phyloP scores from a whole-genome alignment of 2,888 invertebrate genomes.

The Plemyria rubiginata region DNA sequence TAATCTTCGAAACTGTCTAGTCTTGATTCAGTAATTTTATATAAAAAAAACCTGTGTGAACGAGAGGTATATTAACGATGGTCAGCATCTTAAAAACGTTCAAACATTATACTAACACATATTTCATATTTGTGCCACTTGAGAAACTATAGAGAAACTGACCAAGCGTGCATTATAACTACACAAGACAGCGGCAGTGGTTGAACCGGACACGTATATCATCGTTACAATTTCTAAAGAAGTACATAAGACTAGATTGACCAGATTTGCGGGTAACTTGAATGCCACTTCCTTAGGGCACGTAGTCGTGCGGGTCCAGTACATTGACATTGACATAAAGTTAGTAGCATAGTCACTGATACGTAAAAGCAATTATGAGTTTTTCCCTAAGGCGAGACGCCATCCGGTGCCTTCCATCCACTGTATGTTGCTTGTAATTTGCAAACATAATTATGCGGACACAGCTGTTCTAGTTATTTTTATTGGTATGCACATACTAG shows the following conservation, averaged over 20 bases:
- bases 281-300: slow-evolving; percentile 53
- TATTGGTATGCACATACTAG: no score
- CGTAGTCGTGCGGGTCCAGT: slow-evolving; percentile 19
- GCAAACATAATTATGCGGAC: slow-evolving; percentile 26
- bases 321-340: slow-evolving; percentile 32
- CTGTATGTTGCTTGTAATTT: slow-evolving; percentile 46
- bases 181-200: slow-evolving; percentile 4
- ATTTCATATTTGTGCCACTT: background rate
- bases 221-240: slow-evolving; percentile 38
- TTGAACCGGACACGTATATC: slow-evolving; percentile 27
- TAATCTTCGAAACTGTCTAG: no score
- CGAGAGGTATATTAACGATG: no score
- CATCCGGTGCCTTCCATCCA: slow-evolving; percentile 63
- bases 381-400: slow-evolving; percentile 62
- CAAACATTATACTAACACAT: background rate
- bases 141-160: slow-evolving; percentile 10
- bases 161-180: slow-evolving; percentile 3
- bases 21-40: no score
- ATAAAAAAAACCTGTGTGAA: no score
- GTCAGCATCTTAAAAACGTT: no score
- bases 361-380: slow-evolving; percentile 70
- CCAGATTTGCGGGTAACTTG: slow-evolving; percentile 40
- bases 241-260: slow-evolving; percentile 29
- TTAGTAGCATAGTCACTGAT: slow-evolving; percentile 45
- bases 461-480: background rate